Base-by-base conservation (phyloP, 1,140 invertebrate genomes). In the Coptotermes formosanus region DNA sequence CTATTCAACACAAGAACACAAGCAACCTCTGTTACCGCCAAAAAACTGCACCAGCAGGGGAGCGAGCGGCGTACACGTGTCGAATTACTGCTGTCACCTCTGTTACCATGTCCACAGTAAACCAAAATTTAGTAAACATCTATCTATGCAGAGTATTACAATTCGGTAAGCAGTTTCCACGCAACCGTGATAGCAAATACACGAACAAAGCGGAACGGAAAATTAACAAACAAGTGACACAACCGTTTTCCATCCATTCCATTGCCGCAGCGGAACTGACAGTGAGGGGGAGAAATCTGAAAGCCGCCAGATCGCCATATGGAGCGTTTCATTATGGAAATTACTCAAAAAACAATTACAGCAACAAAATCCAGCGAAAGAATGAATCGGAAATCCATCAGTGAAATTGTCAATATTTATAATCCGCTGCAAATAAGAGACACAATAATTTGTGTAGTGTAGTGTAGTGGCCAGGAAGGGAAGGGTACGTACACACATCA, bases 281-380 rank as follows among this genome's bases (percentile, higher is more conserved):
- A 64, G 59, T 23, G 64, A 16, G 64, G n/a, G n/a, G 64, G n/a
- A 30, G 6, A 64, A 64, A 48, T 8, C 59, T 64, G 21, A 64
- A 64, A 64, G 64, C 64, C 64, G 64, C 25, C 8, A 75, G 64
- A 30, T 75, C 25, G 64, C 64, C 64, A 75, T 75, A 30, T 75
- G 64, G 64, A 30, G 64, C 64, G n/a, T 75, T 75, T 75, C 25
- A 75, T 75, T 75, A 75, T 75, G 64, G 64, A 75, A 75, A 75
- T 75, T 25, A 75, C 64, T 75, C 64, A 75, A 75, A 55, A 75
- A 75, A 75, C 64, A 75, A 75, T 75, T 75, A 75, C n/a, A 75
- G 64, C n/a, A 75, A 75, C 64, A 75, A 75, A 75, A 75, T 75
- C 25, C 64, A 12, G 25, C 14, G 64, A 75, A 75, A 75, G 64